phyloP scores from a whole-genome alignment of 2,113 vertebrate genomes.

The Phocoena phocoena region DNA sequence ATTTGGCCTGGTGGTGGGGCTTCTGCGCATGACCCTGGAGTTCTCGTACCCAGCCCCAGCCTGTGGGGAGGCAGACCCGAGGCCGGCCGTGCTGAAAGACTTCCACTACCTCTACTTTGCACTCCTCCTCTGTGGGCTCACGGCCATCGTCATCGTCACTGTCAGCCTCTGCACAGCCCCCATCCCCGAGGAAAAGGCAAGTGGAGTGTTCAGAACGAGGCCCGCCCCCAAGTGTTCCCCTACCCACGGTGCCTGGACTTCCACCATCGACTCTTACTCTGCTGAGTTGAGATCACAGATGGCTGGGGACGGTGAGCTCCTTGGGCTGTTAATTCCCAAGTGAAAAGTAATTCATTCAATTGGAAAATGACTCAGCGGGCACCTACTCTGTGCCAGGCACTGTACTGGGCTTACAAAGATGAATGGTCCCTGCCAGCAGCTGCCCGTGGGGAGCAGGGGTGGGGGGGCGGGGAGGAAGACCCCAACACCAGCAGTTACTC shows the following conservation, averaged over 20 bases:
- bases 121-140: conserved; percentile 89
- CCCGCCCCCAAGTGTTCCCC: too few species aligned
- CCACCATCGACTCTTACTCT: not conserved
- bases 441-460: not conserved
- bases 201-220: not conserved
- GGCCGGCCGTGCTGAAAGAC: conserved; percentile 89
- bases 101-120: conserved; percentile 97
- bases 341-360: not conserved
- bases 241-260: not conserved
- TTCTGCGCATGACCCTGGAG: conserved; percentile 91
- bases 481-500: not conserved
- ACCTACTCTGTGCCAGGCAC: not conserved
- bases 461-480: not conserved
- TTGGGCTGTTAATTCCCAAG: not conserved
- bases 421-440: not conserved
- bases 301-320: not conserved
- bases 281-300: not conserved
- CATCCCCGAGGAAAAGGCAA: conserved; percentile 90
- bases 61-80: conserved; percentile 91
- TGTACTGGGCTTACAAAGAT: not conserved
- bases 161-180: conserved; percentile 91
- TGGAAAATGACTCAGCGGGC: not conserved
- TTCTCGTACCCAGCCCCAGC: conserved; percentile 87
- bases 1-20: conserved; percentile 88
- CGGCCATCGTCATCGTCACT: conserved; percentile 80